Percentiles rank a stretch among this genome's conserved stretches.
These are phyloP conservation scores for Troglohyphantes excavatus DNA, from an alignment of 2,888 invertebrate species.

Conservation along the genomic window DNA sequence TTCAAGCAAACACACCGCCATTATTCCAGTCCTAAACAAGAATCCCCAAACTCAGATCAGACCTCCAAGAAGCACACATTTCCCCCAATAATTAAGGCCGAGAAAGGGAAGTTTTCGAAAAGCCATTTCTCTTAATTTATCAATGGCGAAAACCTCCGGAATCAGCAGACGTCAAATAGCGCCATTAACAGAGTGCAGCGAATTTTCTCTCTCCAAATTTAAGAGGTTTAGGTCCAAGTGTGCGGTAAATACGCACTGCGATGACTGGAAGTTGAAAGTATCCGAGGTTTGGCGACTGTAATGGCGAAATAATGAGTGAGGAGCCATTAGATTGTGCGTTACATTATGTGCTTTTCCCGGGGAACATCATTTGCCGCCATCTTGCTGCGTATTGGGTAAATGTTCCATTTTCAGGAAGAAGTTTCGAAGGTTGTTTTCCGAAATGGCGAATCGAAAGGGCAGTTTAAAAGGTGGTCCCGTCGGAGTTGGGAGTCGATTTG, in stretches of 20 bases:
- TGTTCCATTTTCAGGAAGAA: background rate
- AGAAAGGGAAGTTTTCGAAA: conserved; percentile 52
- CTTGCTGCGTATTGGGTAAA: background rate
- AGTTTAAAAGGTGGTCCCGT: conserved; percentile 41
- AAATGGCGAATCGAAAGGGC: conserved; percentile 30
- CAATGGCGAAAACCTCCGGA: conserved; percentile 46
- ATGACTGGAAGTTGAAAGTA: background rate
- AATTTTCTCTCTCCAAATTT: conserved; percentile 68
- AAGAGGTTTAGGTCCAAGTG: conserved; percentile 71
- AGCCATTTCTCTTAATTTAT: conserved; percentile 77
- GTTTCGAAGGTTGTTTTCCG: background rate
- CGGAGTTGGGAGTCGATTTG: conserved; percentile 19
- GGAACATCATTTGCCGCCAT: background rate
- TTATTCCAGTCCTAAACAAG: background rate
- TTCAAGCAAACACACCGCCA: background rate
- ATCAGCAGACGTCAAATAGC: conserved; percentile 29
- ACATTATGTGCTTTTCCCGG: background rate
- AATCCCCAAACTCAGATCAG: background rate
- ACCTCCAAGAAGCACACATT: background rate
- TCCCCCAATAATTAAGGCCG: background rate
- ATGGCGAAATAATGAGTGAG: conserved; percentile 74
- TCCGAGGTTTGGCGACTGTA: conserved; percentile 24
- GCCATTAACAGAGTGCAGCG: conserved; percentile 69
- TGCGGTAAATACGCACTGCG: conserved; percentile 69
- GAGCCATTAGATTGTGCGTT: conserved; percentile 58